Percentiles rank a stretch among this genome's conserved stretches.
phyloP scores from a whole-genome alignment of 2,113 vertebrate genomes.

The Megatriorchis doriae region DNA sequence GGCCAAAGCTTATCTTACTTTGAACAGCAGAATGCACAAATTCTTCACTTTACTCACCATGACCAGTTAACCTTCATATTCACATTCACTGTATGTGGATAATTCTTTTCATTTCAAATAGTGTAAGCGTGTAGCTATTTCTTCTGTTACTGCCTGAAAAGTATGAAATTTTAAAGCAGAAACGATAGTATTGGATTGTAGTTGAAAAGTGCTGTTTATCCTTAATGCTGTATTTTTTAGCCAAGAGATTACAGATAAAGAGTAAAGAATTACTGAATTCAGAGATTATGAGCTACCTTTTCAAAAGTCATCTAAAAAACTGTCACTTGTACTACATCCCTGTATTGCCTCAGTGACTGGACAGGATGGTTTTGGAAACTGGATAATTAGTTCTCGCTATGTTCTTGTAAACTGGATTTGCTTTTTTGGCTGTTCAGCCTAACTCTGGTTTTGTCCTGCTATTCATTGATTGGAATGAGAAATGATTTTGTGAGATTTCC shows the following conservation, averaged over 20 bases:
- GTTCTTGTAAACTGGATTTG: not conserved
- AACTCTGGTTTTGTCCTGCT: not conserved
- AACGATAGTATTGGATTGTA: not conserved
- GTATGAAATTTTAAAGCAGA: not conserved
- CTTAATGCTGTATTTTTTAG: not conserved
- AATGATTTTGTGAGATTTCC: not conserved
- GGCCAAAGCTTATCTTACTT: not conserved
- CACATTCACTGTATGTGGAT: not conserved
- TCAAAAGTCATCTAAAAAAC: not conserved
- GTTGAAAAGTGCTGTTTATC: not conserved
- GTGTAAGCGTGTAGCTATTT: not conserved
- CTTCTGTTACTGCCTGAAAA: not conserved
- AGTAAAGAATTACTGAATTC: not conserved
- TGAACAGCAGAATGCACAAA: not conserved
- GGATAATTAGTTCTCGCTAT: not conserved
- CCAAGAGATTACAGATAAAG: not conserved
- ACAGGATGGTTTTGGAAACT: not conserved
- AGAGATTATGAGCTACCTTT: not conserved
- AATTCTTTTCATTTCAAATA: not conserved
- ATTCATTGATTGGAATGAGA: not conserved
- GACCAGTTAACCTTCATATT: not conserved
- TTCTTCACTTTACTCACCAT: not conserved
- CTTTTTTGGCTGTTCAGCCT: not conserved
- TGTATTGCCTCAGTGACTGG: not conserved
- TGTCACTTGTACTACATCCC: not conserved